phyloP scores from a whole-genome alignment of 2,797 vertebrate genomes.

The Dermochelys coriacea region DNA sequence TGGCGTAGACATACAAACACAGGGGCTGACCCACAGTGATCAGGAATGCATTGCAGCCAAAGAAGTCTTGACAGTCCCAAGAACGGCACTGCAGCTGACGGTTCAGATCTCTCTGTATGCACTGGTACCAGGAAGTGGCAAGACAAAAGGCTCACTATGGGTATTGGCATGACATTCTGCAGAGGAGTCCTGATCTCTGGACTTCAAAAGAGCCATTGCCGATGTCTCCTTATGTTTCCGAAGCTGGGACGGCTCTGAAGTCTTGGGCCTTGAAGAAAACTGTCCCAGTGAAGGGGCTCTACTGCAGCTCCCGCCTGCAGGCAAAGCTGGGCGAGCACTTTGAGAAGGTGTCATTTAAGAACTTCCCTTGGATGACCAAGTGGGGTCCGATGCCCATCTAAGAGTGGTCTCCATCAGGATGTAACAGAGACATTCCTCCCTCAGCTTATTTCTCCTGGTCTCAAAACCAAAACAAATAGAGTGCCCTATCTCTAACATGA shows the following conservation, averaged over 20 bases:
- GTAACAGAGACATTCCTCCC: no score
- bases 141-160: not conserved
- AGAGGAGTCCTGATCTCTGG: not conserved
- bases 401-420: no score
- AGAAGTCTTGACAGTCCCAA: not conserved
- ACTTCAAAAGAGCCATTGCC: not conserved
- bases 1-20: not conserved
- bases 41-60: not conserved
- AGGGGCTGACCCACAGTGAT: not conserved
- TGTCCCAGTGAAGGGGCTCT: not conserved
- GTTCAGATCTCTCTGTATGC: no score
- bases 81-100: not conserved
- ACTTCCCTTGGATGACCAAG: no score
- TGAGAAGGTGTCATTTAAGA: no score
- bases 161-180: not conserved
- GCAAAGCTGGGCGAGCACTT: no score
- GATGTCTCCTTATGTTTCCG: not conserved
- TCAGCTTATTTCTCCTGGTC: no score
- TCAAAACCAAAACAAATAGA: no score
- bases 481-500: no score
- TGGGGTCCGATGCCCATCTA: no score
- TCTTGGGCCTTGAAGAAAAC: not conserved
- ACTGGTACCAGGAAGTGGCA: not conserved
- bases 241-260: not conserved
- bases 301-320: no score